Base-by-base conservation (phyloP, 2,797 vertebrate genomes). In the Sebastes iracundus region DNA sequence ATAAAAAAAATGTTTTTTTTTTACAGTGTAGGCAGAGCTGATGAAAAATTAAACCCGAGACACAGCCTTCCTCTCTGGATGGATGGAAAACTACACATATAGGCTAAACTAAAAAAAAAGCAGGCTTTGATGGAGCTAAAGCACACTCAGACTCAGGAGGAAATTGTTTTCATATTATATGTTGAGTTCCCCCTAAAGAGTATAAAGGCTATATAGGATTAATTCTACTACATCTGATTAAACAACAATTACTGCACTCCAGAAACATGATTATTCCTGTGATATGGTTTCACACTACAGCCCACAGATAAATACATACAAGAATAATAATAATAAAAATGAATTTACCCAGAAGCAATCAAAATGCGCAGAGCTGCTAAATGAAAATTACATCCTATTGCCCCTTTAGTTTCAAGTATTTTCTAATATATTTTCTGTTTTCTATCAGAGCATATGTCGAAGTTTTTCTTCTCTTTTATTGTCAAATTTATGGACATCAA, bases 11-110 rank as follows among this genome's bases (percentile, higher is more conserved):
- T 35, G 11, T 12, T 0, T 4, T 12, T 12, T 33, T 35, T 35
- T 35, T 12, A 35, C 33, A 35, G 33, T 35, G 33, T 35, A 94
- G 95, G 96, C 89, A 82, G 90, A 88, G 90, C 94, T 95, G 94
- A 93, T 95, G 92, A 94, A 96, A 96, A 94, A 95, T 95, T 93
- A 91, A 96, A 94, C 73, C 90, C 81, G 71, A 93, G 90, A 93
- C 91, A 82, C 90, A 88, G 87, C 79, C 87, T 89, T 89, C 90
- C 89, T 88, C 78, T 86, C 84, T 86, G 84, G 74, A 68, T 86
- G 84, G 74, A 68, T 88, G 89, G 83, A 90, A 93, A 93, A 92
- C 89, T 83, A 83, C 82, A 87, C 85, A 65, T 42, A 73, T 42
- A 73, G 86, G 62, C 80, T 70, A 65, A 55, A 60, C 38, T 42